Evolutionary conservation across 2,113 vertebrate genomes (phyloP).

Genomic region (Pedionomus torquatus): DNA sequence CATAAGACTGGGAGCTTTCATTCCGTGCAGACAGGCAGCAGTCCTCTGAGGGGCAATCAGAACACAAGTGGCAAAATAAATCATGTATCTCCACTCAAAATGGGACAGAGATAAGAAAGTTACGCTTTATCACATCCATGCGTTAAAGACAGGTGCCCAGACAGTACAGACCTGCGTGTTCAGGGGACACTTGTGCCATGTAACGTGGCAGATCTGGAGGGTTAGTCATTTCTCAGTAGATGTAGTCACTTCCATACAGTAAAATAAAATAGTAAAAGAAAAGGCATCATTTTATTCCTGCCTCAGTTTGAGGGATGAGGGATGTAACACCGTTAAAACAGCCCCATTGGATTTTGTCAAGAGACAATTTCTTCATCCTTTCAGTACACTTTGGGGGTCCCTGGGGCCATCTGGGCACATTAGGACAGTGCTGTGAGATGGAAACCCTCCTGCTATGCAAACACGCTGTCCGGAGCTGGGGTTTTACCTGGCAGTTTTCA

Average conservation of each 20-base stretch:
- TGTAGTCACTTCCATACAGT: neutral
- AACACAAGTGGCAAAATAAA: neutral
- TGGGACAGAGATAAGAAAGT: neutral
- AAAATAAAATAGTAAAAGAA: neutral
- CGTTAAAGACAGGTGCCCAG: fast-evolving
- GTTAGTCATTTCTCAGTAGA: neutral
- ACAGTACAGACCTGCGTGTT: neutral
- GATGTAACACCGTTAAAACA: fast-evolving
- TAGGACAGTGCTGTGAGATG: neutral
- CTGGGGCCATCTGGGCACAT: fast-evolving
- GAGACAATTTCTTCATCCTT: neutral
- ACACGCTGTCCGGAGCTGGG: neutral
- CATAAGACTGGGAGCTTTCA: neutral
- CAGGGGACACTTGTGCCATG: neutral
- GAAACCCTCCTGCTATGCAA: neutral
- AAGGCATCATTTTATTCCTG: neutral
- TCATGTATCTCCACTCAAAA: neutral
- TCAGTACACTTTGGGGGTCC: neutral
- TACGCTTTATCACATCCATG: neutral
- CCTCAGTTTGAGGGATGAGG: neutral
- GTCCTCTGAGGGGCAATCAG: neutral
- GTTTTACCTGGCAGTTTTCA: neutral
- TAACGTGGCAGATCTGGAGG: neutral
- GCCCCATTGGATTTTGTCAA: neutral
- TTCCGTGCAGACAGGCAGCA: neutral